These are phyloP conservation scores for Typhlichthys eigenmanni DNA, from an alignment of 2,797 vertebrate genomes.

Conservation along the genomic window DNA sequence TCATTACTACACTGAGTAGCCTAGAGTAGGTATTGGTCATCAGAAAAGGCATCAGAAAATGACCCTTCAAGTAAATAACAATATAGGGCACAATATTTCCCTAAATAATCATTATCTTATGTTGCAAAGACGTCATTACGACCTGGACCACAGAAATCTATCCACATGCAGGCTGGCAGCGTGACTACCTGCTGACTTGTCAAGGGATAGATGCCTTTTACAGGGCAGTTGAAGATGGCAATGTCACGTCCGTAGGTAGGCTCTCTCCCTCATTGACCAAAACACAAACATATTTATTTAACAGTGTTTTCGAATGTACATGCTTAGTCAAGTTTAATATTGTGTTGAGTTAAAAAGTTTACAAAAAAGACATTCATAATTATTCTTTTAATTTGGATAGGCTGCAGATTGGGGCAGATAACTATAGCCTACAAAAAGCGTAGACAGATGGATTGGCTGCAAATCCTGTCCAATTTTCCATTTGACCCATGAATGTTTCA, in stretches of 20 bases:
- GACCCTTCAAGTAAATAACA: neutral
- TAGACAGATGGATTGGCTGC: too few relatives aligned
- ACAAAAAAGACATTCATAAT: too few relatives aligned
- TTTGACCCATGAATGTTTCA: too few relatives aligned
- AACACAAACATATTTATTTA: too few relatives aligned
- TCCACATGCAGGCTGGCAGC: conserved; percentile 36
- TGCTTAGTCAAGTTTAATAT: too few relatives aligned
- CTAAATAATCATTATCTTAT: conserved; percentile 54
- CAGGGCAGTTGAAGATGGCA: conserved; percentile 46
- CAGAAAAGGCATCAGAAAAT: neutral
- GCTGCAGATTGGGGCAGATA: too few relatives aligned
- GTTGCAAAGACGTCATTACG: conserved; percentile 52
- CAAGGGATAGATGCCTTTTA: conserved; percentile 47
- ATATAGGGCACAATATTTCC: neutral
- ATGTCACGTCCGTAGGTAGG: conserved; percentile 33
- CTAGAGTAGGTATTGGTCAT: neutral
- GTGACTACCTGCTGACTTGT: conserved; percentile 45
- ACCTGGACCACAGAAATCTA: conserved; percentile 34
- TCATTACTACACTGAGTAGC: too few relatives aligned
- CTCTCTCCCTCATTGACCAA: neutral
- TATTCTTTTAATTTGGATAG: too few relatives aligned
- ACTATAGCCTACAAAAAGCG: too few relatives aligned
- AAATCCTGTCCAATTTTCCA: too few relatives aligned
- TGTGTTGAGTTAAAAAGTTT: too few relatives aligned
- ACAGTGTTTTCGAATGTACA: too few relatives aligned